Base-by-base conservation (phyloP, 2,888 invertebrate species). In the Smittia aterrima region DNA sequence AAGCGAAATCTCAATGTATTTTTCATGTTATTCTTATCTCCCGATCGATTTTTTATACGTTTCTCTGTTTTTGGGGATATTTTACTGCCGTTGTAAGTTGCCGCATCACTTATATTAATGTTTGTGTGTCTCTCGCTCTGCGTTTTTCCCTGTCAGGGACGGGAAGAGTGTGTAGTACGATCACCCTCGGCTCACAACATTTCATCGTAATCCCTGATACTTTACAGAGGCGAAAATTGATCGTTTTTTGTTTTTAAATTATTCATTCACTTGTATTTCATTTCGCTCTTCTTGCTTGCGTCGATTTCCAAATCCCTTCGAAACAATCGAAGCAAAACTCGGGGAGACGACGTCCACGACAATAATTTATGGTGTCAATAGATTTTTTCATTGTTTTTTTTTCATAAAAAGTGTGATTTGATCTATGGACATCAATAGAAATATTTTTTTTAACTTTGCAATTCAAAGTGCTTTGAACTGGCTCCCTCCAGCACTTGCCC, bases 51-150 rank as follows among this genome's bases (percentile, higher is more conserved):
- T 58, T 64, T 64, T 64, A 27, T 64, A 27, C 64, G 18, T 64
- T 64, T 64, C 20, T 58, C 24, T 58, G 20, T 64, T 64, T 64
- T 64, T 11, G 64, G 64, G 64, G 27, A 27, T 27, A 27, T 64
- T 64, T 20, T 27, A 64, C 64, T 27, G 64, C 27, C n/a, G 58
- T 58, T 64, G 64, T 64, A 64, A 64, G 64, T 27, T 64, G 64
- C 64, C 64, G 64, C 64, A 64, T 64, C 64, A 64, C 64, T 64
- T 64, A 64, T 64, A 64, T 64, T 64, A 25, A 64, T 64, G 64
- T 64, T 64, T 58, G 18, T 47, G 4, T 58, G 1, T 58, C 22
- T 47, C 47, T 16, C 16, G 11, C 16, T 20, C 18, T 13, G 4
- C 58, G 64, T 27, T 24, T 9, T 16, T 47, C 13, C 16, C 13